Evolutionary conservation across 1,140 invertebrate species (phyloP).

Genomic region (Protaetia brevitarsis): DNA sequence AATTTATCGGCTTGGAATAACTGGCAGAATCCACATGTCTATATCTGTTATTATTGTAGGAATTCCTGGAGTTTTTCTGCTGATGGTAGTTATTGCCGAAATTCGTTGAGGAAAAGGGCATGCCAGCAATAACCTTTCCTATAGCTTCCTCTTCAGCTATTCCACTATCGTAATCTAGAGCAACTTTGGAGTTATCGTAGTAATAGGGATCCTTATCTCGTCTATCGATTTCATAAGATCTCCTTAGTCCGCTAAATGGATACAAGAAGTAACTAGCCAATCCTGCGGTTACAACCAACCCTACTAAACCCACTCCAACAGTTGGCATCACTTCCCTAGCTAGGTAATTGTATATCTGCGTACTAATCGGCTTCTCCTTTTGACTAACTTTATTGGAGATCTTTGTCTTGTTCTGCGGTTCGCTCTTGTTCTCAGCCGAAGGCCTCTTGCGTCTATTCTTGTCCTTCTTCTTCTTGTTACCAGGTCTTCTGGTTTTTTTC

Average conservation of each 20-base stretch:
- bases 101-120: conserved; percentile 49
- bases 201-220: conserved; percentile 60
- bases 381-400: conserved; percentile 50
- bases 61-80: neutral
- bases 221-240: conserved; percentile 62
- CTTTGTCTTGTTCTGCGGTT: conserved; percentile 50
- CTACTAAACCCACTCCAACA: conserved; percentile 71
- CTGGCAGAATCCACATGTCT: neutral
- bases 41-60: neutral
- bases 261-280: conserved; percentile 73
- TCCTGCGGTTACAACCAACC: conserved; percentile 66
- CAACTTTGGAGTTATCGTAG: conserved; percentile 55
- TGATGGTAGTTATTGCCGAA: conserved; percentile 11
- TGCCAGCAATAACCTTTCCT: conserved; percentile 69
- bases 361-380: conserved; percentile 59
- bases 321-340: conserved; percentile 76
- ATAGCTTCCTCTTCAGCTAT: conserved; percentile 72
- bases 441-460: conserved; percentile 58
- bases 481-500: conserved; percentile 50
- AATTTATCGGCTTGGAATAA: conserved; percentile 25
- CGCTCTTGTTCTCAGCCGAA: conserved; percentile 50
- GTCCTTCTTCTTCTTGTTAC: conserved; percentile 57
- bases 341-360: conserved; percentile 74
- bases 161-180: conserved; percentile 57
- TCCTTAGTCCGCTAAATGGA: conserved; percentile 65